Evolutionary conservation across 2,888 invertebrate species (phyloP).

Genomic region (Drosophila hawaiiensis): DNA sequence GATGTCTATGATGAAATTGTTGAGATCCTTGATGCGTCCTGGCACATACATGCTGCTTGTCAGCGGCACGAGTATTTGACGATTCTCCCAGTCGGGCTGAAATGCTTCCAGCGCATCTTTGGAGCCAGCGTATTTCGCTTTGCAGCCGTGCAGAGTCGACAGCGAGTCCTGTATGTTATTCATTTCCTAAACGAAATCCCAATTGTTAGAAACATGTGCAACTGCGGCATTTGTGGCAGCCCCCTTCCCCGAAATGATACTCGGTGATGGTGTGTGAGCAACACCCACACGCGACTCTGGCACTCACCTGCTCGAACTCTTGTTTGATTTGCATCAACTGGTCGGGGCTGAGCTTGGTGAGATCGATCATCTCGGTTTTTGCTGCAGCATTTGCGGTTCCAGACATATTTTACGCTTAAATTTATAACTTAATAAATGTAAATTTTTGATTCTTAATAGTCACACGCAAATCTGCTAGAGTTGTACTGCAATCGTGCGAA

Average conservation of each 20-base stretch:
- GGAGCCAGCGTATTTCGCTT: conserved; percentile 95
- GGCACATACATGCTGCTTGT: conserved; percentile 99
- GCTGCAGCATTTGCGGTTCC: conserved; percentile 82
- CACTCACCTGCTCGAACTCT: conserved; percentile 92
- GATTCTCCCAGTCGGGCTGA: conserved; percentile 91
- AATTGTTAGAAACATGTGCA: conserved; percentile 53
- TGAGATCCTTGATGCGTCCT: conserved; percentile 93
- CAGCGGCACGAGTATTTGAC: conserved; percentile 95
- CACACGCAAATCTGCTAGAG: conserved; percentile 46
- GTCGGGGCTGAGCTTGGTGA: conserved; percentile 91
- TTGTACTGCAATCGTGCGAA: conserved; percentile 13
- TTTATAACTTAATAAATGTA: conserved; percentile 61
- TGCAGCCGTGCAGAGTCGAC: conserved; percentile 94
- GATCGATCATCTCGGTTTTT: conserved; percentile 91
- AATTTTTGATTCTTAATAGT: conserved; percentile 45
- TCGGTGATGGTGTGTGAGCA: conserved; percentile 14
- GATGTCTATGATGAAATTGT: conserved; percentile 96
- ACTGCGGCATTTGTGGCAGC: conserved; percentile 15
- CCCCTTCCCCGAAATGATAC: neutral
- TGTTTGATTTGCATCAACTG: conserved; percentile 94
- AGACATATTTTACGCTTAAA: conserved; percentile 63
- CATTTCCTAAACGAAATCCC: conserved; percentile 88
- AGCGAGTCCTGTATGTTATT: conserved; percentile 95
- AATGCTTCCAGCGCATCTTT: conserved; percentile 93
- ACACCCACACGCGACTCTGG: conserved; percentile 41